These are phyloP conservation scores for Oegoconia quadripuncta DNA, from an alignment of 2,888 invertebrate species.

Conservation along the genomic window DNA sequence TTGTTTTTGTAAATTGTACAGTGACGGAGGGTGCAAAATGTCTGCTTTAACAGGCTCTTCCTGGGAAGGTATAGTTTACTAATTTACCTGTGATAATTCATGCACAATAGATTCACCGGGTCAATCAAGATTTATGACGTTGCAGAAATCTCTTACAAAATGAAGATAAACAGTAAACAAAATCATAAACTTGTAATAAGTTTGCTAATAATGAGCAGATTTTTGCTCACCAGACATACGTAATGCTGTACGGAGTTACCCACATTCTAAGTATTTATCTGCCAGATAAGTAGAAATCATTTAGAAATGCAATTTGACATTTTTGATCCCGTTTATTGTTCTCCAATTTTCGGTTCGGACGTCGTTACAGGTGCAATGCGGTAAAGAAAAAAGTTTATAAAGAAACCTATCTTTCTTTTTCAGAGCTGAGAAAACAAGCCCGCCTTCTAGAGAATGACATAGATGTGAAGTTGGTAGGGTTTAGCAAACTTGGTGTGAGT, in stretches of 20 bases:
- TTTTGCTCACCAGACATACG: too few relatives aligned
- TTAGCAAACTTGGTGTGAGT: slow-evolving; percentile 94
- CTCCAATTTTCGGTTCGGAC: too few relatives aligned
- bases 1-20: background rate
- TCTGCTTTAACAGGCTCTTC: slow-evolving; percentile 42
- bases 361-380: too few relatives aligned
- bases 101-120: slow-evolving; percentile 9
- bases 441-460: slow-evolving; percentile 97
- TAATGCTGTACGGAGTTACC: too few relatives aligned
- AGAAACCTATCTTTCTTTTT: too few relatives aligned
- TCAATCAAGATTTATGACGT: slow-evolving; percentile 19
- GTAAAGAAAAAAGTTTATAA: too few relatives aligned
- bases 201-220: too few relatives aligned
- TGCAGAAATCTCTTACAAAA: slow-evolving; percentile 9
- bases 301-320: too few relatives aligned
- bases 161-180: slow-evolving; percentile 1
- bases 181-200: too few relatives aligned
- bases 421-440: slow-evolving; percentile 89
- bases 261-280: too few relatives aligned
- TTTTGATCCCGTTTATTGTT: too few relatives aligned
- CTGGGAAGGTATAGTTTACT: slow-evolving; percentile 56
- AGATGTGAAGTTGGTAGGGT: slow-evolving; percentile 95
- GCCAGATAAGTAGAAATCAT: too few relatives aligned
- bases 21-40: slow-evolving; percentile 27
- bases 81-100: slow-evolving; percentile 2